Evolutionary conservation across 2,888 invertebrate genomes (phyloP).

Genomic region (Sarcophaga carnaria): DNA sequence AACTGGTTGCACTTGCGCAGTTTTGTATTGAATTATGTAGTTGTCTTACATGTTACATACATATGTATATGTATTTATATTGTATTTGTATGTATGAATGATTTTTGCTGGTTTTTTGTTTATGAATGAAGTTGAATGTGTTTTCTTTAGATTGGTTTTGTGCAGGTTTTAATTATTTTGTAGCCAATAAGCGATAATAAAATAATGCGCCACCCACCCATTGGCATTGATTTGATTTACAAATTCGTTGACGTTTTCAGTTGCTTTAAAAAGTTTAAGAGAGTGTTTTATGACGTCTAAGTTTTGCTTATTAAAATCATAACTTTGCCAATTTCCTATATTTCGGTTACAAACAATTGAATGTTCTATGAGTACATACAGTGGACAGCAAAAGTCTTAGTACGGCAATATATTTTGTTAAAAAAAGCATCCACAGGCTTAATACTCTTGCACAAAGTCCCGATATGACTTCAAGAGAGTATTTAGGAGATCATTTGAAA

Average conservation of each 20-base stretch:
- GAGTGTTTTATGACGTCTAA: no score
- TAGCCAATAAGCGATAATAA: slow-evolving; percentile 21
- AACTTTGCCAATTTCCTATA: no score
- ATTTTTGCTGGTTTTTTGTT: slow-evolving; percentile 1
- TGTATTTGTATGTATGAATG: slow-evolving; percentile 35
- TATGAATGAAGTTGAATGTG: slow-evolving; percentile 41
- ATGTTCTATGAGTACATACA: no score
- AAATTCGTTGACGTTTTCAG: slow-evolving; percentile 16
- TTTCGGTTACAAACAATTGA: no score
- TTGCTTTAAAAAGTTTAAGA: neutral
- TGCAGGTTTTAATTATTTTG: slow-evolving; percentile 23
- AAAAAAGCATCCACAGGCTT: no score
- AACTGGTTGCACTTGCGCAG: slow-evolving; percentile 45
- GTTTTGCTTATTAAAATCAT: no score
- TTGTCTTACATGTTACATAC: slow-evolving; percentile 9
- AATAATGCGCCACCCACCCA: slow-evolving; percentile 6
- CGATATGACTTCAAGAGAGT: no score
- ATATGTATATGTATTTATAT: neutral
- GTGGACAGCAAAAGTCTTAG: no score
- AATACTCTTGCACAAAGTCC: no score
- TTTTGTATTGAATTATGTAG: slow-evolving; percentile 12
- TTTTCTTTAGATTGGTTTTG: slow-evolving; percentile 19
- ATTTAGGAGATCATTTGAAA: no score
- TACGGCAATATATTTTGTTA: no score
- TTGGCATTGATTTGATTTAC: slow-evolving; percentile 1